Base-by-base conservation (phyloP, 2,888 invertebrate genomes). In the Synanthedon vespiformis region DNA sequence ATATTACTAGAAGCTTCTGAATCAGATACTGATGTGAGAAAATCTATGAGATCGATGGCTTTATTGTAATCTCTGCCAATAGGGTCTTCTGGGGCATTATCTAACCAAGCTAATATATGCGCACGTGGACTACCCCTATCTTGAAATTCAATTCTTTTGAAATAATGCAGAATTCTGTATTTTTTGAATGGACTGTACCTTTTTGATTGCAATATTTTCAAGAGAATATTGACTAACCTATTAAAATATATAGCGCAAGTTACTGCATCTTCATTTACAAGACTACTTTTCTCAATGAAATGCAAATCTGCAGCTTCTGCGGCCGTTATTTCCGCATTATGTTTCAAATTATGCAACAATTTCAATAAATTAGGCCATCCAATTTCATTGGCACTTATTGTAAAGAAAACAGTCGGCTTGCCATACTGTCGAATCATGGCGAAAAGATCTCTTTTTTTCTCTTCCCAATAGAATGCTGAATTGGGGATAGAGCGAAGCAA, bases 371-470 rank as follows among this genome's bases (percentile, higher is more conserved):
- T 18, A 8, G 14, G 4, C 75, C 76, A 77, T 8, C 63, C 59
- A 12, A 58, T 70, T 71, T 79, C 78, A 58, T 74, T 76, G 2
- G 77, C 74, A 55, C 72, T 74, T 8, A 79, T 40, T 11, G 74
- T 79, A 44, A 79, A 51, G 64, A 77, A 79, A 50, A 61, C 58
- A 52, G 76, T 75, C 54, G 75, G 77, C 57, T 60, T 62, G 8
- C 76, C 75, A 14, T 67, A 57, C 58, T 79, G 75, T 27, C 75
- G 49, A 34, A 77, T 79, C 69, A 76, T 78, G n/a, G 75, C 72
- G 53, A 76, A 76, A 49, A 77, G 58, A 60, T 77, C 70, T 60
- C 60, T 65, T 67, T 77, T 77, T 2, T 70, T 54, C 51, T 63
- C 54, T 47, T 62, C 48, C 79, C 79, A 76, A 62, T 65, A 77